Conservation (phyloP, 1,140 invertebrate genomes). For the Gryllus bimaculatus region DNA sequence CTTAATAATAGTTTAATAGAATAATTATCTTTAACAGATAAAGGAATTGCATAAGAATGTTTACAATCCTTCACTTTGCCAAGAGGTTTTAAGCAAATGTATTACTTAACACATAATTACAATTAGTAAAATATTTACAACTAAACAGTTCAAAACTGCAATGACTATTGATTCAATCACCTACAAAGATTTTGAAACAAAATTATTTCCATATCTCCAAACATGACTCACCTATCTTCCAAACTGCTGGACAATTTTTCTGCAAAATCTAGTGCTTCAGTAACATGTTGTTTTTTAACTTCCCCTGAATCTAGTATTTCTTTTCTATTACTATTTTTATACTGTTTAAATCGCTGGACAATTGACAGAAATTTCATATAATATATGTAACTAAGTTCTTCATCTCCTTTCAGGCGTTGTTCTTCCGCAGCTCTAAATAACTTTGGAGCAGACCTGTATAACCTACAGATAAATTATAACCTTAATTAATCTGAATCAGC, state of each 20-base stretch:
- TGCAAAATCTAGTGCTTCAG: conserved; percentile 43
- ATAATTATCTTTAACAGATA: no score
- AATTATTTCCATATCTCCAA: conserved; percentile 10
- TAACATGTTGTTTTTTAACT: conserved; percentile 40
- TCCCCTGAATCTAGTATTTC: conserved; percentile 29
- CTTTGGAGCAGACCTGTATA: conserved; percentile 26
- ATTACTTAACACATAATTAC: no score
- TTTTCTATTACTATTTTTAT: conserved; percentile 42
- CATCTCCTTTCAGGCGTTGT: conserved; percentile 44
- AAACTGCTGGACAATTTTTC: conserved; percentile 43
- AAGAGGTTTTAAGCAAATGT: no score
- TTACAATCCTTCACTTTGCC: no score
- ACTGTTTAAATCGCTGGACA: conserved; percentile 43
- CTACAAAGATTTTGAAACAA: conserved; percentile 14
- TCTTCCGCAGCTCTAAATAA: conserved; percentile 47
- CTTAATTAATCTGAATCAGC: background rate
- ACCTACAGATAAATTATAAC: background rate
- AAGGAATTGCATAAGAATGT: no score
- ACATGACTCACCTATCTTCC: conserved; percentile 40
- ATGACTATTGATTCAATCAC: conserved; percentile 25
- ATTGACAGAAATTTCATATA: conserved; percentile 59
- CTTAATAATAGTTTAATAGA: no score
- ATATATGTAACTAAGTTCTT: conserved; percentile 57
- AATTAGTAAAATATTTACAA: no score
- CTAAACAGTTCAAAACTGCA: no score